Evolutionary conservation across 1,140 invertebrate genomes (phyloP).

Genomic region (Triops longicaudatus): DNA sequence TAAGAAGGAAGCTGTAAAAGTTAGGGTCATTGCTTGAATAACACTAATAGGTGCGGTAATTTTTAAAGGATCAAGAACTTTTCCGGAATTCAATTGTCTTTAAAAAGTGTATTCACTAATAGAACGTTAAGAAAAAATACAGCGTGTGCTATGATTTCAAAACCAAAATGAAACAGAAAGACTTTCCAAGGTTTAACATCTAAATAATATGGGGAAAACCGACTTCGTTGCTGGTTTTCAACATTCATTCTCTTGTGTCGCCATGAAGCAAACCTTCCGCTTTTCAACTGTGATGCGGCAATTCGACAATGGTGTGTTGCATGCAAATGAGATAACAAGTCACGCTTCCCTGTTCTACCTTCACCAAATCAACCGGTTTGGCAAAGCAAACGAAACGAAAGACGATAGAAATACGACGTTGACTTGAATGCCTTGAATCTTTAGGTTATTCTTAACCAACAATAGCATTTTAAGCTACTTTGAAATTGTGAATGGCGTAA

Average conservation of each 20-base stretch:
- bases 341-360: not conserved
- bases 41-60: not conserved
- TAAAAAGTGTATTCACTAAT: too few species aligned
- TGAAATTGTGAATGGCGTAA: too few species aligned
- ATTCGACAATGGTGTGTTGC: not conserved
- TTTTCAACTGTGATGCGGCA: not conserved
- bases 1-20: not conserved
- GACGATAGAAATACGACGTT: not conserved
- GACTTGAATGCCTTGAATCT: not conserved
- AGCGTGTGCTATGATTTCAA: not conserved
- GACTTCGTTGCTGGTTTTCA: not conserved
- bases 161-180: not conserved
- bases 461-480: too few species aligned
- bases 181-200: not conserved
- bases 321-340: not conserved
- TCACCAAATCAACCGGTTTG: conserved; percentile 11
- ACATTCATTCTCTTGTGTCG: not conserved
- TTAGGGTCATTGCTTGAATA: not conserved
- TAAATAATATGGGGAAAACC: not conserved
- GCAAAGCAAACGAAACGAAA: conserved; percentile 1
- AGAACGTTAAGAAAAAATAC: too few species aligned
- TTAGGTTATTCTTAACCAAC: too few species aligned
- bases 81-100: too few species aligned
- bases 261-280: not conserved
- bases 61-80: too few species aligned